These are phyloP conservation scores for Caranx melampygus DNA, from an alignment of 2,113 vertebrate species.

Conservation along the genomic window DNA sequence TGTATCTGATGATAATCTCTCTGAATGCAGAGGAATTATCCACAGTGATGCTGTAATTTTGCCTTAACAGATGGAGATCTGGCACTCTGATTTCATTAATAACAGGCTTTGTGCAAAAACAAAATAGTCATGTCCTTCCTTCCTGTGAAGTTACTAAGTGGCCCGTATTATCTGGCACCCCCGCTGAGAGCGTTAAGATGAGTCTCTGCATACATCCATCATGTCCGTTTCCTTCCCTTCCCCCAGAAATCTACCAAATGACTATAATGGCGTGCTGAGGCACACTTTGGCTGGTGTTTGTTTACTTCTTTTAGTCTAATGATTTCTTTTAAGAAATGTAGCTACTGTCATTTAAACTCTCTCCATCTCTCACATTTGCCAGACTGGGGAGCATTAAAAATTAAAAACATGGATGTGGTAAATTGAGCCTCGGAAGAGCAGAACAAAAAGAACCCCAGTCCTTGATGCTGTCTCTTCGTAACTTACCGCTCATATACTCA, in stretches of 20 bases:
- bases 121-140: constrained; percentile 37
- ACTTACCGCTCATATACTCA: no score
- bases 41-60: constrained; percentile 15
- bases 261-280: constrained; percentile 13
- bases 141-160: constrained; percentile 58
- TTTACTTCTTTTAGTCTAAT: constrained; percentile 2
- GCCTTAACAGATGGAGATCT: constrained; percentile 45
- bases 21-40: constrained; percentile 42
- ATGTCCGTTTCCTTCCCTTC: constrained; percentile 23
- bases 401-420: not conserved
- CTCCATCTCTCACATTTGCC: constrained; percentile 4
- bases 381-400: constrained; percentile 16
- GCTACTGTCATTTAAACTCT: constrained; percentile 23
- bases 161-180: constrained; percentile 55
- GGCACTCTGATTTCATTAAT: constrained; percentile 35
- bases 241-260: constrained; percentile 25
- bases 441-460: not conserved
- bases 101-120: constrained; percentile 21
- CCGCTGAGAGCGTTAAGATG: constrained; percentile 58
- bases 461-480: no score
- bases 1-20: not conserved
- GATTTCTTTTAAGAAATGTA: not conserved
- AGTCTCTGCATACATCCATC: constrained; percentile 51
- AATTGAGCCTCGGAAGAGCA: not conserved
- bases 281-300: constrained; percentile 27